Percentiles rank a stretch among this genome's conserved stretches.
Conservation (phyloP, 1,140 invertebrate species). For the Anastrepha ludens region DNA sequence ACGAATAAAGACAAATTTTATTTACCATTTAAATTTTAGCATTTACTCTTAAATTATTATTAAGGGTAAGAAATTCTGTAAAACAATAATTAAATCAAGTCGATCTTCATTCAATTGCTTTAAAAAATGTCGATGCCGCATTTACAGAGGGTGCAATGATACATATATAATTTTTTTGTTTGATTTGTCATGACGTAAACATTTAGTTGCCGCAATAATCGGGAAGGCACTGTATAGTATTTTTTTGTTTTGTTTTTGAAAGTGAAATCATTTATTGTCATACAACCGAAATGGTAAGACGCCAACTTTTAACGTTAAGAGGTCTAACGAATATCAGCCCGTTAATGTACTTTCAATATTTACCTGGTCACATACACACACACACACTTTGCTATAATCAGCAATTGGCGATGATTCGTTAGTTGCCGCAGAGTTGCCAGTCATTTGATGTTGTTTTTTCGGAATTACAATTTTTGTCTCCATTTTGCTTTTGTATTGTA, state of each 20-base stretch:
- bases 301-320: conserved; percentile 5
- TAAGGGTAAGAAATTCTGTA: too few species aligned
- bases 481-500: neutral
- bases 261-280: conserved; percentile 8
- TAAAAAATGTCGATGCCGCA: too few species aligned
- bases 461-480: neutral
- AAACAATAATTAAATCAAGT: too few species aligned
- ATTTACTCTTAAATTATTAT: too few species aligned
- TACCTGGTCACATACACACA: neutral
- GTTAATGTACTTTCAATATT: conserved; percentile 48
- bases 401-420: neutral
- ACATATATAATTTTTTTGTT: too few species aligned
- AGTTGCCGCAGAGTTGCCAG: neutral
- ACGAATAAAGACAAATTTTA: too few species aligned
- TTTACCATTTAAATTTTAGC: too few species aligned
- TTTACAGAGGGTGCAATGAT: too few species aligned
- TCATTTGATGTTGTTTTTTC: neutral
- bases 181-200: too few species aligned
- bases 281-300: conserved; percentile 1
- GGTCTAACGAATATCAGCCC: neutral
- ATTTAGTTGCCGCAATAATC: too few species aligned
- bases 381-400: neutral
- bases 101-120: neutral
- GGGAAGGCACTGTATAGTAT: neutral
- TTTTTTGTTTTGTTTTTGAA: conserved; percentile 5